Evolutionary conservation across 35 echinoderm and acorn worm genomes (phyloP), one percentile per base, ranked within the genome.

Genomic region (Amphiura filiformis): DNA sequence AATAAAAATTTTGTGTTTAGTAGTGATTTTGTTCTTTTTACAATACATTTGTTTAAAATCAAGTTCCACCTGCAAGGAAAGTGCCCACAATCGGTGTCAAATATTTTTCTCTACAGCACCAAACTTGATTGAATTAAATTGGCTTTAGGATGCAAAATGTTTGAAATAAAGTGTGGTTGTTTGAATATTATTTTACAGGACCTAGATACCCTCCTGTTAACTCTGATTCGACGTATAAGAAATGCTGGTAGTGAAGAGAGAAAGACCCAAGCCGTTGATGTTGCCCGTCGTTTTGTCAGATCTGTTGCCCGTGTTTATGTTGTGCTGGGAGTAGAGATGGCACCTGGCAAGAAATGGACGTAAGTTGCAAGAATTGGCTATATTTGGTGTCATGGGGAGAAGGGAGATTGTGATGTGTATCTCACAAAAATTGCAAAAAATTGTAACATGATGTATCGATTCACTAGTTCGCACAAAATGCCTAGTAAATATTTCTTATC

Each of bases 251-350:
- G 77, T 0, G 47, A 92, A 2, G 76, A 84, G 35, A 87, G 90
- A 65, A 94, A 98, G 22, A 44, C 92, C 5, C 92, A 98, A 33
- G 91, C 90, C 1, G 82, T 64, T 3, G 86, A 94, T 52, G 96
- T 98, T 12, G 93, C 87, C 15, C 79, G 86, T 18, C 86, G 96
- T 14, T 98, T 98, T 87, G 89, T 98, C 23, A 86, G 96, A 35
- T 98, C 96, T 3, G 92, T 98, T 3, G 93, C 86, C 13, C 65
- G 96, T 18, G 92, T 98, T 14, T 98, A 92, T 90, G 93, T 94
- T 78, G 93, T 98, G 20, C 84, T 98, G 23, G 94, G 89, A 31
- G 76, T 98, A 36, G 96, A 98, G 75, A 94, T 98, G 92, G 86
- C 93, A 15, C 96, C 96, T 20, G 96, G 96, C 78, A 98, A 98